Conservation (phyloP, 2,888 invertebrate genomes). For the Torymus texanus region DNA sequence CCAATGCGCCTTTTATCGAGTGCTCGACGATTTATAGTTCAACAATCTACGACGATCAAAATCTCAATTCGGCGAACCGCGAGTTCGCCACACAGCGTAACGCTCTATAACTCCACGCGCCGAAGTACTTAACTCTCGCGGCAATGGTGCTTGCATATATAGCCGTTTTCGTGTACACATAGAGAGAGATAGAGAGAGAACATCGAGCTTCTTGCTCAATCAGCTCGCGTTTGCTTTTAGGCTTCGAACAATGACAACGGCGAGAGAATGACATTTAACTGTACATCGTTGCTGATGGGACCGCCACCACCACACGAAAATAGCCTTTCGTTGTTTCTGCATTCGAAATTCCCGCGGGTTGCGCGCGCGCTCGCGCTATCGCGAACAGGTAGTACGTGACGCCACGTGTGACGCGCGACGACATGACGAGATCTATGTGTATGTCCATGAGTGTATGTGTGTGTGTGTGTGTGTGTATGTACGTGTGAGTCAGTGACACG, state of each 20-base stretch:
- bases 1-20: too few relatives aligned
- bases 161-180: too few relatives aligned
- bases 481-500: conserved; percentile 37
- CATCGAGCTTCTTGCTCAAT: neutral
- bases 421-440: neutral
- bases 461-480: too few relatives aligned
- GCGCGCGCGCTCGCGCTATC: conserved; percentile 21
- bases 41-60: too few relatives aligned
- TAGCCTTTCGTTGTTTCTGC: conserved; percentile 33
- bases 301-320: conserved; percentile 5
- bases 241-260: neutral
- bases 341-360: conserved; percentile 44
- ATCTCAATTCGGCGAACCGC: too few relatives aligned
- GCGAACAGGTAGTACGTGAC: neutral
- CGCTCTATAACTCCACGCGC: too few relatives aligned
- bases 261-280: conserved; percentile 6
- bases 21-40: too few relatives aligned
- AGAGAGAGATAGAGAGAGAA: too few relatives aligned
- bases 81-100: too few relatives aligned
- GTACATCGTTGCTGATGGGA: neutral
- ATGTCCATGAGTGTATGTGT: too few relatives aligned
- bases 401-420: conserved; percentile 16
- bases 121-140: too few relatives aligned
- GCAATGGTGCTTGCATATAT: too few relatives aligned
- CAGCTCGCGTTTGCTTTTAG: conserved; percentile 3